phyloP scores from a whole-genome alignment of 2,888 invertebrate species.

The Meteorus colon region DNA sequence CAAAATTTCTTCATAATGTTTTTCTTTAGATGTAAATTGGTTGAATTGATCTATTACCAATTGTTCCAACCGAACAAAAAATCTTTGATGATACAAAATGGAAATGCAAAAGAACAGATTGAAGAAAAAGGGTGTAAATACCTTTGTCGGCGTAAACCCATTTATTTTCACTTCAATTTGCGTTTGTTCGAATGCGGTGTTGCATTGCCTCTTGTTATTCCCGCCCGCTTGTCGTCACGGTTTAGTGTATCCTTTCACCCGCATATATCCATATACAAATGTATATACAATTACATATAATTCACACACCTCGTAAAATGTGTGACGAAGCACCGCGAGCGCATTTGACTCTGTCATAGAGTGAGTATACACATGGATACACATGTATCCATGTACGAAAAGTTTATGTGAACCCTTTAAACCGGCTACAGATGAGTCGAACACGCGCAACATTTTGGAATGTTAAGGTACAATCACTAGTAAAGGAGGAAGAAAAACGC shows the following conservation, averaged over 20 bases:
- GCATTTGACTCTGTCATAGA: background rate
- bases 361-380: background rate
- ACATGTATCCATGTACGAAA: background rate
- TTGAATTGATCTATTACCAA: no score
- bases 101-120: background rate
- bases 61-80: background rate
- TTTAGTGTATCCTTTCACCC: conserved; percentile 8
- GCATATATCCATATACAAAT: conserved; percentile 22
- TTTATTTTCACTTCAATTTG: conserved; percentile 38
- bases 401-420: conserved; percentile 17
- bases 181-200: conserved; percentile 9
- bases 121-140: conserved; percentile 5
- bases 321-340: conserved; percentile 7
- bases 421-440: conserved; percentile 23
- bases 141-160: conserved; percentile 27
- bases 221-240: conserved; percentile 28
- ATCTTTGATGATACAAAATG: background rate
- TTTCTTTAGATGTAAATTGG: no score
- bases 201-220: conserved; percentile 38
- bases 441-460: conserved; percentile 21
- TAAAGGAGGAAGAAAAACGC: background rate
- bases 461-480: conserved; percentile 3
- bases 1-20: no score
- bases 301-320: conserved; percentile 36
- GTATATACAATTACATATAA: conserved; percentile 33